Evolutionary conservation across 2,113 vertebrate species (phyloP).

Genomic region (Microtus montanus): DNA sequence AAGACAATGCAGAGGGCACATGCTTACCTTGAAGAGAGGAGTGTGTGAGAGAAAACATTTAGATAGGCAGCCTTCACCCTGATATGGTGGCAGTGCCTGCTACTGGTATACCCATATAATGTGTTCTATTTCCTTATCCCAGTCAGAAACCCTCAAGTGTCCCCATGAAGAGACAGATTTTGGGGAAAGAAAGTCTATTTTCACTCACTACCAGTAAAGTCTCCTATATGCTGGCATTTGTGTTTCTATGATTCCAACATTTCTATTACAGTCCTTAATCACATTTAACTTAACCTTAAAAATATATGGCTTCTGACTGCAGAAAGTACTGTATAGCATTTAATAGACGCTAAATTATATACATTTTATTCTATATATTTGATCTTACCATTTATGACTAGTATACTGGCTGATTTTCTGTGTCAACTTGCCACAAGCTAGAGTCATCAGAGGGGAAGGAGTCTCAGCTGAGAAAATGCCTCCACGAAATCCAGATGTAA

Average conservation of each 20-base stretch:
- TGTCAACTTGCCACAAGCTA: not conserved
- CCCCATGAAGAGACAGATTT: not conserved
- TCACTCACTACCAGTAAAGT: not conserved
- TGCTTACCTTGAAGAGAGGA: not conserved
- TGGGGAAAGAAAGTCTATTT: not conserved
- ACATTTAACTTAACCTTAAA: not conserved
- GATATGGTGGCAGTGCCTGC: not conserved
- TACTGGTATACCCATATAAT: not conserved
- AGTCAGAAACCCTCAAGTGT: not conserved
- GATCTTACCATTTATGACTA: not conserved
- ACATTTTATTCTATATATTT: not conserved
- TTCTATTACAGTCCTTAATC: not conserved
- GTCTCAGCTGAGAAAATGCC: not conserved
- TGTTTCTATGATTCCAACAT: not conserved
- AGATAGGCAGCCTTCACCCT: not conserved
- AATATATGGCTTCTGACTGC: not conserved
- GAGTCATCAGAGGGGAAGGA: not conserved
- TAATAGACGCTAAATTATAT: not conserved
- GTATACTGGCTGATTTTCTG: not conserved
- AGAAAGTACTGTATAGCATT: not conserved
- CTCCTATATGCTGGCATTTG: slow-evolving; percentile 4
- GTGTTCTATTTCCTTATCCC: not conserved
- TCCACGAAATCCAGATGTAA: not conserved
- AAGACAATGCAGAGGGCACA: not conserved
- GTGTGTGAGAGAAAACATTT: not conserved